Base-by-base conservation (phyloP, 2,888 invertebrate species). In the Elegia similella region DNA sequence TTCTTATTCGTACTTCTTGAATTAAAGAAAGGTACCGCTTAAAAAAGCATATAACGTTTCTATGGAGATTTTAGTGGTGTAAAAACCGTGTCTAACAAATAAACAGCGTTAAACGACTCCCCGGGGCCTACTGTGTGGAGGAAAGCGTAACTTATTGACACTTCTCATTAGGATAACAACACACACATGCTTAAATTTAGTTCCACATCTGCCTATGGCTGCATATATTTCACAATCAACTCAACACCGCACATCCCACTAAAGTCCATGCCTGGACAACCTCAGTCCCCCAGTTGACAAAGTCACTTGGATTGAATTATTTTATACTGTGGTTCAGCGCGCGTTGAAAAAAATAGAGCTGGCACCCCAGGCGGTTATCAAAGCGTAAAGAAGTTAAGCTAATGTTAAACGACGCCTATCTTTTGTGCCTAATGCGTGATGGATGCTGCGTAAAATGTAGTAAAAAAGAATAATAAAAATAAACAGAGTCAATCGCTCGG, bases 381-480 rank as follows among this genome's bases (percentile, higher is more conserved):
- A 90, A 90, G 80, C 90, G 89, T 90, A 88, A 89, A 88, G 88
- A 89, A 90, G 89, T 90, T 88, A 88, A 87, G 84, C 84, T 86
- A 88, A 89, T 88, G 88, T 87, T 85, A 86, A 88, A 84, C 80
- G 88, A 87, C 85, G 88, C 87, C 84, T 84, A 88, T 88, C 90
- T 86, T 88, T 90, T 90, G 89, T 88, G 79, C 78, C 77, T 83
- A 87, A 87, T 84, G 80, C 78, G 78, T 85, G 85, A 87, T 86
- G 81, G 84, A 86, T 88, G 85, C 80, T 69, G 81, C 84, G 80
- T 84, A 77, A 84, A 86, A 85, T 78, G 75, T 68, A 73, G 70
- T 72, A 70, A 76, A 80, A 76, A 80, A 75, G 62, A 68, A 80
- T 79, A 77, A 69, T 70, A 78, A 82, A 82, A 86, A 86, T 82